A percentile compares a stretch with the other conserved stretches of the same genome.
These are phyloP conservation scores for Arctopsyche grandis DNA, from an alignment of 1,140 invertebrate genomes.

Conservation along the genomic window DNA sequence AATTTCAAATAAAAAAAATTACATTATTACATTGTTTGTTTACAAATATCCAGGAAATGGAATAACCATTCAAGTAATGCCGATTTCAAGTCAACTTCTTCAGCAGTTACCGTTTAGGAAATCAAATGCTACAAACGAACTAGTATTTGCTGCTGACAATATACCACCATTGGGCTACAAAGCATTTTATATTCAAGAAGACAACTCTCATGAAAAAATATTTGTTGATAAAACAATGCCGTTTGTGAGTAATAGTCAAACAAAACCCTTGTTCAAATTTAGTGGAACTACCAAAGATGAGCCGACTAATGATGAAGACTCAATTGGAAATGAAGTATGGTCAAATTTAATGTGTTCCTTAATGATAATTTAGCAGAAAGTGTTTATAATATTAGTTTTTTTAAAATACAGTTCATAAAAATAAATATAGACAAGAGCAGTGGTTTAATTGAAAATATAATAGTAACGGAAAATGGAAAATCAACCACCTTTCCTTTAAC, in stretches of 20 bases:
- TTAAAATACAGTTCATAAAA: constrained; percentile 22
- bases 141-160: constrained; percentile 73
- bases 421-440: constrained; percentile 36
- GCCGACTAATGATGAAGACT: background rate
- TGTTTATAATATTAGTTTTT: constrained; percentile 1
- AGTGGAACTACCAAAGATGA: background rate
- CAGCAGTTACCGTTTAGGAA: constrained; percentile 71
- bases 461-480: constrained; percentile 65
- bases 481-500: constrained; percentile 63
- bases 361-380: no score
- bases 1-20: constrained; percentile 13
- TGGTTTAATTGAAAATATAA: constrained; percentile 42
- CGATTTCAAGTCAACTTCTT: background rate
- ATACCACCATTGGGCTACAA: constrained; percentile 75
- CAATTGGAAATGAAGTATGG: constrained; percentile 26
- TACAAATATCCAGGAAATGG: background rate
- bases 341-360: no score
- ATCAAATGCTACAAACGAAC: constrained; percentile 70
- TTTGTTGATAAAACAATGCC: background rate
- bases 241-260: background rate
- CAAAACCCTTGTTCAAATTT: background rate
- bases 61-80: background rate
- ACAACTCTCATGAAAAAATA: background rate
- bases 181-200: constrained; percentile 55
- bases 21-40: constrained; percentile 2